Conservation (phyloP, 2,113 vertebrate genomes). For the Carassius carassius region DNA sequence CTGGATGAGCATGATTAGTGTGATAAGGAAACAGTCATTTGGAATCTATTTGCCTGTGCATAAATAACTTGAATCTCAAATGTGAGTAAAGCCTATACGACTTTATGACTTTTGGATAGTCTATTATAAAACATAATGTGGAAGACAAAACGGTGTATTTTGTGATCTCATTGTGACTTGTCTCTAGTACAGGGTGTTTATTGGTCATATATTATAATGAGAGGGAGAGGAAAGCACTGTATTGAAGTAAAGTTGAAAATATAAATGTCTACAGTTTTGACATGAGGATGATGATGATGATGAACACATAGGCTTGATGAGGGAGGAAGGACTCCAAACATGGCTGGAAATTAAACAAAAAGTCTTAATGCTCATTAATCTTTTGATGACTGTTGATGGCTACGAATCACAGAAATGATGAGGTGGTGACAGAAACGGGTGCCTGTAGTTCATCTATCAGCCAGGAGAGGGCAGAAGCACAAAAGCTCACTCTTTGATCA, state of each 20-base stretch:
- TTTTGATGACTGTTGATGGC: background rate
- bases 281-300: background rate
- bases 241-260: background rate
- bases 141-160: background rate
- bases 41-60: background rate
- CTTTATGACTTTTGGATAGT: background rate
- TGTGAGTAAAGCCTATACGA: background rate
- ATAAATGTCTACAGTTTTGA: background rate
- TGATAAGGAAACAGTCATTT: too few species aligned
- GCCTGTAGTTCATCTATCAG: background rate
- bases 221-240: background rate
- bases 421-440: background rate
- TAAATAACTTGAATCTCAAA: background rate
- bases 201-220: background rate
- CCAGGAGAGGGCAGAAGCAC: constrained; percentile 50
- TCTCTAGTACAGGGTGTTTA: background rate
- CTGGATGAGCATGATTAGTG: background rate
- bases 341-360: background rate
- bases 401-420: background rate
- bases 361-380: background rate
- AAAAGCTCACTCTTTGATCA: background rate
- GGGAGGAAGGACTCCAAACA: background rate
- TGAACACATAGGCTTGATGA: background rate
- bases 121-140: background rate
- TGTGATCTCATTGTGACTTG: background rate